Evolutionary conservation across 2,113 vertebrate species (phyloP).

Genomic region (Xyliphius kryptos): DNA sequence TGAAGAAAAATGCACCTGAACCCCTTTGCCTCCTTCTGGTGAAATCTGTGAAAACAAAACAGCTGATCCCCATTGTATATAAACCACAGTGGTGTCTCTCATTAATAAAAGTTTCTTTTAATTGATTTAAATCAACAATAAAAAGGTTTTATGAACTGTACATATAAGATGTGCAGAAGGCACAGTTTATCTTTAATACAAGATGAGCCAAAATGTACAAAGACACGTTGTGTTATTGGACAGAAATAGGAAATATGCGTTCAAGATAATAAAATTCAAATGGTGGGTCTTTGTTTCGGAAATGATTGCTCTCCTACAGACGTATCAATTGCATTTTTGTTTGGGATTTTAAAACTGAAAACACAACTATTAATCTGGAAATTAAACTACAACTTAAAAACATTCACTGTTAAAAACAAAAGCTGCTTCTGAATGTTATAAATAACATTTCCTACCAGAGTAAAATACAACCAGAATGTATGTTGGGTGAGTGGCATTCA

Average conservation of each 20-base stretch:
- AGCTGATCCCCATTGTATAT: background rate
- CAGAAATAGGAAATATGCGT: too few species aligned
- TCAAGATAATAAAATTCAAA: too few species aligned
- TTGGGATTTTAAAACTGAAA: too few species aligned
- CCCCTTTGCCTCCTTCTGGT: too few species aligned
- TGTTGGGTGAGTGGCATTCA: too few species aligned
- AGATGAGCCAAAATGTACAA: constrained; percentile 68
- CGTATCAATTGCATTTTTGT: too few species aligned
- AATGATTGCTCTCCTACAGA: too few species aligned
- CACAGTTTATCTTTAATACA: constrained; percentile 57
- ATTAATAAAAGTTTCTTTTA: constrained; percentile 33
- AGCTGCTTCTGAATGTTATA: constrained; percentile 40
- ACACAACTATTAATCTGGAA: constrained; percentile 39
- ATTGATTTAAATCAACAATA: constrained; percentile 51
- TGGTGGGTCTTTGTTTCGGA: too few species aligned
- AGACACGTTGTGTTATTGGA: constrained; percentile 48
- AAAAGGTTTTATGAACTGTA: constrained; percentile 72
- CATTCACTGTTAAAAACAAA: constrained; percentile 34
- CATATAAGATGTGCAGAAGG: constrained; percentile 66
- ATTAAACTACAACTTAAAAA: constrained; percentile 12
- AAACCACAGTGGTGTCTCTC: background rate
- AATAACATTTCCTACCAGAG: constrained; percentile 39
- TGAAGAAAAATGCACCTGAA: too few species aligned
- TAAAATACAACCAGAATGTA: too few species aligned
- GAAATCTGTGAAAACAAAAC: too few species aligned